These are phyloP conservation scores for Musca domestica DNA, from an alignment of 1,140 invertebrate species.

Conservation along the genomic window DNA sequence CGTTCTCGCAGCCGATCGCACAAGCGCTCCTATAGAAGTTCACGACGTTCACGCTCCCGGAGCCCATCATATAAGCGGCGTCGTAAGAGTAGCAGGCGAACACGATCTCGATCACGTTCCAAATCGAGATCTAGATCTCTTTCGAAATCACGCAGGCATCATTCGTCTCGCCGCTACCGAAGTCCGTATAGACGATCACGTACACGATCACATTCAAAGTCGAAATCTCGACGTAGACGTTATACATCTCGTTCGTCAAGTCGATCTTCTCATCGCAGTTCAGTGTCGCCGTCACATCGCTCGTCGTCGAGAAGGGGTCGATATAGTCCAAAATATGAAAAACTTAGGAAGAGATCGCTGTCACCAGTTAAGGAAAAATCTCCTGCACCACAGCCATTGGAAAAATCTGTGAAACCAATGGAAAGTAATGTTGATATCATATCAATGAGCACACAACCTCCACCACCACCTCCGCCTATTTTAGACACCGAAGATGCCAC, in stretches of 20 bases:
- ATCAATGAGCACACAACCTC: neutral
- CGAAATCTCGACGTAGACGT: conserved; percentile 38
- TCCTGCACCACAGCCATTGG: neutral
- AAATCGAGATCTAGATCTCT: conserved; percentile 28
- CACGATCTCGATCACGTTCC: conserved; percentile 39
- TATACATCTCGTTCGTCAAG: conserved; percentile 4
- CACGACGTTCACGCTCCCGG: conserved; percentile 11
- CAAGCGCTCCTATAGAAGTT: conserved; percentile 15
- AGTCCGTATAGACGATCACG: neutral
- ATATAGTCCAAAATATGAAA: neutral
- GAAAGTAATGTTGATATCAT: neutral
- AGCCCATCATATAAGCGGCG: conserved; percentile 32
- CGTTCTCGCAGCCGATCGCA: conserved; percentile 23
- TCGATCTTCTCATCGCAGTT: neutral
- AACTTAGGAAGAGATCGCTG: too few relatives aligned
- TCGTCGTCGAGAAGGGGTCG: neutral
- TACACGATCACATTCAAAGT: conserved; percentile 51
- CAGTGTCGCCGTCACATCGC: neutral
- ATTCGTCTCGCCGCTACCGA: neutral
- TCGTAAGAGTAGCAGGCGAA: conserved; percentile 58
- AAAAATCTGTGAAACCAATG: neutral
- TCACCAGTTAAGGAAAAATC: conserved; percentile 1
- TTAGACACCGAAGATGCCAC: neutral
- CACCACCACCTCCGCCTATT: conserved; percentile 3
- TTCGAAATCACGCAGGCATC: conserved; percentile 4